These are phyloP conservation scores for Manduca sexta DNA, from an alignment of 1,140 invertebrate species.

Conservation along the genomic window DNA sequence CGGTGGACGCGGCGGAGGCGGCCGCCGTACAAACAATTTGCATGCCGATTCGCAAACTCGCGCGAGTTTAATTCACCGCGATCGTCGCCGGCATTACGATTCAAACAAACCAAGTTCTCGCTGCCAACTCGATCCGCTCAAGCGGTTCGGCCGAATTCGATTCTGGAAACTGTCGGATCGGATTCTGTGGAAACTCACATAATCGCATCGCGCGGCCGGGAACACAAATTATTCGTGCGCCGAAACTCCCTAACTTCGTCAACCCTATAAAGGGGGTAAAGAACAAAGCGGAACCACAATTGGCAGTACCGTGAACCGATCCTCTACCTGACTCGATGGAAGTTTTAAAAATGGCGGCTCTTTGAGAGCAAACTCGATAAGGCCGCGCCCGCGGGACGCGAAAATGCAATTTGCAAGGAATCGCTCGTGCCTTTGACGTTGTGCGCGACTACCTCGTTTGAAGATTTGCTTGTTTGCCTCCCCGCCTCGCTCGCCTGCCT, in stretches of 20 bases:
- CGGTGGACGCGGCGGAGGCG: too few relatives aligned
- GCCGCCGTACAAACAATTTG: too few relatives aligned
- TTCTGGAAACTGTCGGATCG: conserved; percentile 51
- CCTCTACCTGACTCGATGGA: conserved; percentile 62
- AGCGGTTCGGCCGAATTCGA: conserved; percentile 46
- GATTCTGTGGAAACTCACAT: conserved; percentile 53
- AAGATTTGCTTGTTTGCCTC: conserved; percentile 52
- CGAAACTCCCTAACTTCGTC: conserved; percentile 68
- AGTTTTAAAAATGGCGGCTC: conserved; percentile 70
- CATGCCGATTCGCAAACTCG: not conserved
- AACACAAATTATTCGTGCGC: conserved; percentile 67
- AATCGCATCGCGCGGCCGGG: conserved; percentile 61
- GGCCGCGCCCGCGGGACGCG: conserved; percentile 61
- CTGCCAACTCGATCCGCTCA: conserved; percentile 31
- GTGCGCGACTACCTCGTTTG: conserved; percentile 37
- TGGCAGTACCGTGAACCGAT: conserved; percentile 42
- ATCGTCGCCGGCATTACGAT: conserved; percentile 1
- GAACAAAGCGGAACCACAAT: conserved; percentile 70
- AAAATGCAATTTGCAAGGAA: conserved; percentile 66
- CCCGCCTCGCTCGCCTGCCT: not conserved
- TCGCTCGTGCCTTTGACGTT: conserved; percentile 64
- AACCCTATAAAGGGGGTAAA: conserved; percentile 60
- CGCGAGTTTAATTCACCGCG: not conserved
- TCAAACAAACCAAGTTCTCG: conserved; percentile 31
- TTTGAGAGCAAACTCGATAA: conserved; percentile 69